Base-by-base conservation (phyloP, 2,888 invertebrate genomes). In the Asteroscopus sphinx region DNA sequence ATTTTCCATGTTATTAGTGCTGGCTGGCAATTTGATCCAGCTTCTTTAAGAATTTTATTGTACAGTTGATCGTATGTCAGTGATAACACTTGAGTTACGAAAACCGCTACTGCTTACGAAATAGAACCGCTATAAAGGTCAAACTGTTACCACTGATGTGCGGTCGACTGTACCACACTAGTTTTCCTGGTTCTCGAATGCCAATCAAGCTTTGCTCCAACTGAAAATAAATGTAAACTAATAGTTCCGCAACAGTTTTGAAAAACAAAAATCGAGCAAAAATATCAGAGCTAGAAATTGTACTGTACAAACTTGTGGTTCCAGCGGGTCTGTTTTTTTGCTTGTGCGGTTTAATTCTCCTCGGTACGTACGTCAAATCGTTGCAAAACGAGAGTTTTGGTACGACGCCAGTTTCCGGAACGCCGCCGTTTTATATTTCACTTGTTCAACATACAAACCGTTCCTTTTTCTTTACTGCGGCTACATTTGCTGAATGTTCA, bases 311-410 rank as follows among this genome's bases (percentile, higher is more conserved):
- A 73, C 67, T 77, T 69, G 73, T 67, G 79, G 70, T 69, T 67
- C 58, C 72, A 45, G 41, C 44, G 49, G 59, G 68, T 65, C 58
- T 37, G 57, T 49, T 68, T 75, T 71, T 77, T 80, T 76, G 60
- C 55, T 69, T 62, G 55, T 68, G 64, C 45, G 68, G 65, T 75
- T 76, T 78, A 76, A 73, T 76, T 78, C 63, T 73, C 52, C 62
- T 56, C 63, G 63, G 57, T 61, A 65, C 63, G 74, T 79, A 74
- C 77, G 79, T 80, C 80, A 78, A 79, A 82, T 79, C 62, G 77
- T 73, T 73, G 58, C 74, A 55, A 75, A 83, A 80, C 69, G 77
- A 77, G 74, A 78, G 71, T 81, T 79, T 82, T 84, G 85, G 81
- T 79, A 62, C 57, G 25, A 58, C 59, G 82, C 83, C 85, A 83